These are phyloP conservation scores for Drosophila mettleri DNA, from an alignment of 2,888 invertebrate species.

Conservation along the genomic window DNA sequence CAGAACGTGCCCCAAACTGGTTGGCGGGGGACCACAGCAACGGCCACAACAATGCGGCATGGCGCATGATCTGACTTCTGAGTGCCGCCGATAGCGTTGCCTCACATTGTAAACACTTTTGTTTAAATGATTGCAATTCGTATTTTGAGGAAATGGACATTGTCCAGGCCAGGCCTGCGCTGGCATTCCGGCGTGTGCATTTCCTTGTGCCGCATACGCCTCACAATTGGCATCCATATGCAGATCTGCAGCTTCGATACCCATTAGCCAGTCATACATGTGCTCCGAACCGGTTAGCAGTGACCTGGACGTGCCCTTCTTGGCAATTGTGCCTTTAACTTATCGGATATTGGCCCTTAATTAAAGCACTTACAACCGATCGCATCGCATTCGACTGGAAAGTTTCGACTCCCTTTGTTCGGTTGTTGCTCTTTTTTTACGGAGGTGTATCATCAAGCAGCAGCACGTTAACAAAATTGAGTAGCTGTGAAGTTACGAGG, in stretches of 20 bases:
- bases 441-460: slow-evolving; percentile 11
- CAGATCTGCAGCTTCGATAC: slow-evolving; percentile 33
- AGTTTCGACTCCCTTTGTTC: slow-evolving; percentile 36
- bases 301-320: slow-evolving; percentile 63
- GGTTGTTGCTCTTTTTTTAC: background rate
- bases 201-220: slow-evolving; percentile 57
- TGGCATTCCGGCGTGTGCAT: slow-evolving; percentile 38
- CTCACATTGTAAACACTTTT: slow-evolving; percentile 55
- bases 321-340: slow-evolving; percentile 55
- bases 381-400: slow-evolving; percentile 25
- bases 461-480: slow-evolving; percentile 34
- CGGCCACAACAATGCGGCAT: slow-evolving; percentile 24
- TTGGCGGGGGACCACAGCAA: background rate
- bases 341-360: slow-evolving; percentile 70
- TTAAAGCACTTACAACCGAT: slow-evolving; percentile 73
- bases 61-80: slow-evolving; percentile 43
- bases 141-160: slow-evolving; percentile 36
- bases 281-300: slow-evolving; percentile 45
- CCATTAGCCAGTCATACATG: slow-evolving; percentile 55
- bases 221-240: slow-evolving; percentile 40
- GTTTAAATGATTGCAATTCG: slow-evolving; percentile 62
- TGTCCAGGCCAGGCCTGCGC: slow-evolving; percentile 2
- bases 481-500: slow-evolving; percentile 41
- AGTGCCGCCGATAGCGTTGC: slow-evolving; percentile 45
- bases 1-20: slow-evolving; percentile 64